These are phyloP conservation scores for Pomphorhynchus laevis DNA, from an alignment of 1,140 invertebrate genomes.

Conservation along the genomic window DNA sequence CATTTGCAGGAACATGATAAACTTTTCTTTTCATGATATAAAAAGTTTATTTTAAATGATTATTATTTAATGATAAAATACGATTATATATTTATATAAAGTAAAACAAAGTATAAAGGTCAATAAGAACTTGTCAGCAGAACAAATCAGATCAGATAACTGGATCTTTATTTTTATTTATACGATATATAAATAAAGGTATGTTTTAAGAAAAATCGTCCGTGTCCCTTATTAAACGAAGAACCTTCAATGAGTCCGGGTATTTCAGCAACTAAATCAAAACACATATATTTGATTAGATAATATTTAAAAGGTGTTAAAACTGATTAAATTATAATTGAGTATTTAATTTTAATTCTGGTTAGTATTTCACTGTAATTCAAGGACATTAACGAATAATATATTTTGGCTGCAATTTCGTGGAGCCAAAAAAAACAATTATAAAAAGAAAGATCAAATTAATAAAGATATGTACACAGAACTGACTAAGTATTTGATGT, in stretches of 20 bases:
- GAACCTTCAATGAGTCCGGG: conserved; percentile 58
- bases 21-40: no score
- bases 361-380: background rate
- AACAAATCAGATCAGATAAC: no score
- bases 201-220: conserved; percentile 55
- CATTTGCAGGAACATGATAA: no score
- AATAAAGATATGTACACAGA: no score
- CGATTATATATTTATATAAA: conserved; percentile 46
- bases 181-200: no score
- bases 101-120: conserved; percentile 44
- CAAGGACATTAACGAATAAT: background rate
- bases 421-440: background rate
- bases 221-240: conserved; percentile 50
- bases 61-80: no score
- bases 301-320: background rate
- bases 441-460: no score
- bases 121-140: no score
- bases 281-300: conserved; percentile 14
- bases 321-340: background rate
- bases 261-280: conserved; percentile 41
- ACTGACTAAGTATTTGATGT: background rate
- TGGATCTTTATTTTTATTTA: no score
- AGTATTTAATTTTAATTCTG: no score
- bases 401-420: background rate
- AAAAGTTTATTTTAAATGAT: no score